Conservation (phyloP, 2,113 vertebrate species). For the Silurus glanis region DNA sequence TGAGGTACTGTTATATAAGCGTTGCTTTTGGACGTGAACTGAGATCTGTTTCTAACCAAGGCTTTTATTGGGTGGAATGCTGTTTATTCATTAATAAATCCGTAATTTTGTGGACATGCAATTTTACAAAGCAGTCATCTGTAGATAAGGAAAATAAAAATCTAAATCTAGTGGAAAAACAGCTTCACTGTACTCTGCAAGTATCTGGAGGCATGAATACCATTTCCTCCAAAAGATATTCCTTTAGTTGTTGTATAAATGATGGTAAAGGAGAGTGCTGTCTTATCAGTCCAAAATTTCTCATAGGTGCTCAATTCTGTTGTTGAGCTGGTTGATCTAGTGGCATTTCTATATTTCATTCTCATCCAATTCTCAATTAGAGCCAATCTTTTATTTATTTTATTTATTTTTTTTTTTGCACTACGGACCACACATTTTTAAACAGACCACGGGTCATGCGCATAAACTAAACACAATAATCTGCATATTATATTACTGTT, state of each 20-base stretch:
- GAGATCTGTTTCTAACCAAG: not conserved
- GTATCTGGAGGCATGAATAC: not conserved
- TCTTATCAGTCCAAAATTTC: not conserved
- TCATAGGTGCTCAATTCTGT: not conserved
- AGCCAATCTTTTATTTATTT: too few relatives aligned
- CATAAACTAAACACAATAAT: too few relatives aligned
- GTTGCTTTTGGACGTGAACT: not conserved
- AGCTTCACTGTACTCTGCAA: not conserved
- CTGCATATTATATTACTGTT: too few relatives aligned
- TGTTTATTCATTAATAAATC: not conserved
- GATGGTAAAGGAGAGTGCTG: not conserved
- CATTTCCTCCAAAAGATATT: not conserved
- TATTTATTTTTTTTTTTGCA: too few relatives aligned
- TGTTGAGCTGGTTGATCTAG: not conserved
- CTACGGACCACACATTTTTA: too few relatives aligned
- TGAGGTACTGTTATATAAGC: not conserved
- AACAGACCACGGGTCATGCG: too few relatives aligned
- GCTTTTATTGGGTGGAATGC: not conserved
- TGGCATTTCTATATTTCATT: not conserved
- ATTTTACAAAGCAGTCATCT: not conserved
- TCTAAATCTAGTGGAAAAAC: not conserved
- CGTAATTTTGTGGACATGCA: not conserved
- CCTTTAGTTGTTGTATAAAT: not conserved
- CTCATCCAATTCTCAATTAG: not conserved
- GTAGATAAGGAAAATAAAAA: not conserved